phyloP scores from a whole-genome alignment of 1,140 invertebrate genomes.

The Papilio polytes region DNA sequence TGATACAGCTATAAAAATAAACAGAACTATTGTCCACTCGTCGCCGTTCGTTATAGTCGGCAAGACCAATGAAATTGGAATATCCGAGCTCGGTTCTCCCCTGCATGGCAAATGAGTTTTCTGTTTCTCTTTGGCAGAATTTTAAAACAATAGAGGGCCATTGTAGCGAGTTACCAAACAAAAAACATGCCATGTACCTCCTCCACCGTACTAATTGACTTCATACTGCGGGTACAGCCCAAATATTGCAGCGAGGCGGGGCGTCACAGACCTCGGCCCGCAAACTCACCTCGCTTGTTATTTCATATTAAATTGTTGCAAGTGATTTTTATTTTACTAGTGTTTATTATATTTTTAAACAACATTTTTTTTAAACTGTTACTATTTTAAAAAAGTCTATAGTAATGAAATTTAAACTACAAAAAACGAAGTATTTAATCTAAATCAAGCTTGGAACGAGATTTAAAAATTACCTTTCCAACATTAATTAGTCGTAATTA shows the following conservation, averaged over 20 bases:
- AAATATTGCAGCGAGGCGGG: conserved; percentile 11
- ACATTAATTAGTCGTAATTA: neutral
- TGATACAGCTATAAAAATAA: conserved; percentile 10
- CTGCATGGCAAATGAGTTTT: conserved; percentile 31
- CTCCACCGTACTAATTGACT: conserved; percentile 40
- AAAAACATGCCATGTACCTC: conserved; percentile 37
- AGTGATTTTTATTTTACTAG: neutral
- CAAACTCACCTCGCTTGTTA: neutral
- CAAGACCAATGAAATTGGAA: conserved; percentile 33
- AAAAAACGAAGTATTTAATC: neutral
- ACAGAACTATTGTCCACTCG: conserved; percentile 18
- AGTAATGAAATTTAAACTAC: too few relatives aligned
- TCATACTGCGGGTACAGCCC: neutral
- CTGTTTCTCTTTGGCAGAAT: conserved; percentile 35
- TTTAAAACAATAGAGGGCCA: conserved; percentile 41
- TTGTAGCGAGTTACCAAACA: conserved; percentile 40
- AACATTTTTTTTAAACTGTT: too few relatives aligned
- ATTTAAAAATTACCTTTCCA: neutral
- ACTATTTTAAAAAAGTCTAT: too few relatives aligned
- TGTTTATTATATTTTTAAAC: too few relatives aligned
- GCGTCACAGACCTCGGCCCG: conserved; percentile 8
- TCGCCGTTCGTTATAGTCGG: neutral
- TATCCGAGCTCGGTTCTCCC: conserved; percentile 18
- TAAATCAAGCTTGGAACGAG: neutral
- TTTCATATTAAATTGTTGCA: neutral